phyloP scores from a whole-genome alignment of 2,113 vertebrate species.

The Sitta europaea region DNA sequence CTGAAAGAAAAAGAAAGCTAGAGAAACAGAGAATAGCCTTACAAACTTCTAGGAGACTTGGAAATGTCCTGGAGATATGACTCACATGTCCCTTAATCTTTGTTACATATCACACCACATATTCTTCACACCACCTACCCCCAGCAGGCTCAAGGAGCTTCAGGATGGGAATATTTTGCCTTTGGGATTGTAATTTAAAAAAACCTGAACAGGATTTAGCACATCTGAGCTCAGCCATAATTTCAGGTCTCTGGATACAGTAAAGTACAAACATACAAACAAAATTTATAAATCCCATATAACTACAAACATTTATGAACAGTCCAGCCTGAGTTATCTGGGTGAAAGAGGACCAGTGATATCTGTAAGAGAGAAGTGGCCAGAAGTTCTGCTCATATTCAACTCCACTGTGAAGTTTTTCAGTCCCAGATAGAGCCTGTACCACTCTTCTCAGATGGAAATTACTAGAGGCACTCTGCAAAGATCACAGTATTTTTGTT shows the following conservation, averaged over 20 bases:
- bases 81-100: accelerated
- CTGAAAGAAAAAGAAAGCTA: not conserved
- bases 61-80: not conserved
- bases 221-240: not conserved
- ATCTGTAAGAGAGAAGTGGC: not conserved
- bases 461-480: not conserved
- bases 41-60: not conserved
- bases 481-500: not conserved
- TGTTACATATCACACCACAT: too few relatives aligned
- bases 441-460: not conserved
- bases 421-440: not conserved
- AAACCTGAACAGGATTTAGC: not conserved
- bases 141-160: not conserved
- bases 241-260: not conserved
- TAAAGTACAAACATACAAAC: not conserved
- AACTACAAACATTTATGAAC: not conserved
- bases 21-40: not conserved
- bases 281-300: not conserved
- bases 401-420: not conserved
- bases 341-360: not conserved
- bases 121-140: not conserved
- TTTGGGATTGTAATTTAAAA: not conserved
- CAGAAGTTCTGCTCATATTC: not conserved
- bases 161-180: not conserved
- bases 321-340: not conserved